Conservation (phyloP, 2,888 invertebrate species). For the Dioctria linearis region DNA sequence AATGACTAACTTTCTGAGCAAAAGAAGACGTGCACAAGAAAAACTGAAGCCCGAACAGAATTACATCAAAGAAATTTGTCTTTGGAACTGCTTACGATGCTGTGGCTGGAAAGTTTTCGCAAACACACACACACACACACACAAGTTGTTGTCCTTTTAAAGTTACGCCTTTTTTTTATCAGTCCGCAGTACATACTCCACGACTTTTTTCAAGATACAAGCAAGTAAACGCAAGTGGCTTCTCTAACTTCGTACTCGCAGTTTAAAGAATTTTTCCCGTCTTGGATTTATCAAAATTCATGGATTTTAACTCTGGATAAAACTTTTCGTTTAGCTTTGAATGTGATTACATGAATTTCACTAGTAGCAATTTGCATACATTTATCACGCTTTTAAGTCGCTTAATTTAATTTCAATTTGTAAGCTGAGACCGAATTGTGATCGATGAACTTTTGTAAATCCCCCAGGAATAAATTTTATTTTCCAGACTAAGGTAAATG, state of each 20-base stretch:
- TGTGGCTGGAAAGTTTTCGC: neutral
- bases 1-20: neutral
- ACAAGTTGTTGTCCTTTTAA: neutral
- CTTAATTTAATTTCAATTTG: slow-evolving; percentile 9
- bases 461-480: neutral
- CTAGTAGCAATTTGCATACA: neutral
- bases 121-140: neutral
- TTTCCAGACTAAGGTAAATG: neutral
- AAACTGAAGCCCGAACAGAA: neutral
- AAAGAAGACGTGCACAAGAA: neutral
- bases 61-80: neutral
- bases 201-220: neutral
- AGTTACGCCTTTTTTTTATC: neutral
- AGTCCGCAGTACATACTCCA: neutral
- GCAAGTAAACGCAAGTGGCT: neutral
- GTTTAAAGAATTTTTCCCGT: neutral
- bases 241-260: neutral
- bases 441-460: neutral
- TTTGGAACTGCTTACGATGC: neutral
- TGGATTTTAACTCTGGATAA: neutral
- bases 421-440: neutral
- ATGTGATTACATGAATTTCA: slow-evolving; percentile 6
- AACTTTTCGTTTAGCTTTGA: slow-evolving; percentile 3
- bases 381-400: neutral
- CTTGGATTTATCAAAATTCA: slow-evolving; percentile 1